Conservation (phyloP, 2,113 vertebrate species). For the Cyphomyrus discorhynchus region DNA sequence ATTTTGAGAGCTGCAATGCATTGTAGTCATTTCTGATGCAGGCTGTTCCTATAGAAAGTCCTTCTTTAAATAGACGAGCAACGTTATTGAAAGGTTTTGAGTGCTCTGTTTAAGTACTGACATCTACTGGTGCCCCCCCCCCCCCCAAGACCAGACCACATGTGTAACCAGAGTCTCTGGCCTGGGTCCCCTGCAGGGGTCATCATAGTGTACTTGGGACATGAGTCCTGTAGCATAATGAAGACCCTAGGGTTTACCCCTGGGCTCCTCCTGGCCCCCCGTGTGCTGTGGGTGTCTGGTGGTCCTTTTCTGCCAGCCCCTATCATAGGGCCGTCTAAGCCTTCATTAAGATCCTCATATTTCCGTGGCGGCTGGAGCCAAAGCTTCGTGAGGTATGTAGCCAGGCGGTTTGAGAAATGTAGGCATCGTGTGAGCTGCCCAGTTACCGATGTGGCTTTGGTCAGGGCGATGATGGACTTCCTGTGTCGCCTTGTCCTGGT, state of each 20-base stretch:
- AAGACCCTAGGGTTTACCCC: neutral
- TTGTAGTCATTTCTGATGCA: neutral
- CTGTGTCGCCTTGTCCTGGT: neutral
- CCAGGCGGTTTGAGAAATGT: neutral
- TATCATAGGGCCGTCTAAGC: neutral
- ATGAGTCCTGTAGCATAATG: neutral
- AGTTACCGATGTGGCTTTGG: neutral
- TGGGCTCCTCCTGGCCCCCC: neutral
- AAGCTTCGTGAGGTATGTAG: neutral
- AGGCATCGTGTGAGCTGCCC: neutral
- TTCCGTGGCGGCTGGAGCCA: neutral
- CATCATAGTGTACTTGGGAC: neutral
- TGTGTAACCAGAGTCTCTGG: slow-evolving; percentile 3
- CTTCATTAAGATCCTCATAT: neutral
- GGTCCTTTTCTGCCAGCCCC: neutral
- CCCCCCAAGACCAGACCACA: neutral
- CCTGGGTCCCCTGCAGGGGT: neutral
- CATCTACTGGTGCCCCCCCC: neutral
- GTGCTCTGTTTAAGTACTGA: neutral
- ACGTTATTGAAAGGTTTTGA: neutral
- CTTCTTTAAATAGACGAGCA: neutral
- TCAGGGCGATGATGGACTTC: neutral
- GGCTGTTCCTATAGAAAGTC: too few relatives aligned
- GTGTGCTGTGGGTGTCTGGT: neutral
- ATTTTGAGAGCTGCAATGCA: neutral